Base-by-base conservation (phyloP, 2,797 vertebrate species). In the Myotis myotis region DNA sequence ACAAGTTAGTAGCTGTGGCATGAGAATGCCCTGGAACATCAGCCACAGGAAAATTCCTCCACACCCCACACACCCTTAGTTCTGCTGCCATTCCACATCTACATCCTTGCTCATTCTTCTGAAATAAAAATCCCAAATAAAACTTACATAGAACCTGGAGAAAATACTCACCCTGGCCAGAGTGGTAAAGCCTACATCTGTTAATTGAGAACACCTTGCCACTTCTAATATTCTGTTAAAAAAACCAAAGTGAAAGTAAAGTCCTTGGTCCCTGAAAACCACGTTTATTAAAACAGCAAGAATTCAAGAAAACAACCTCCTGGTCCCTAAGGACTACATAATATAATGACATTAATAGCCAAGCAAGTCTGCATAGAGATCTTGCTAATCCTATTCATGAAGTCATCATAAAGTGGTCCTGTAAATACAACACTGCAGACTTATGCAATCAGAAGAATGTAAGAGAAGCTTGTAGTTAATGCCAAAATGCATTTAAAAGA, bases 181-280 rank as follows among this genome's bases (percentile, higher is more conserved):
- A 88, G 99, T 99, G 96, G 99, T 99, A 96, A 99, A 99, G 90
- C 99, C 99, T 97, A 99, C 99, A 55, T 99, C 99, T 97, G 99
- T 99, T 94, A 99, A 98, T 44, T 99, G 99, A 92, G 99, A 99
- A 98, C 99, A 99, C 95, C 99, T 98, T 74, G 99, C 99, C 89
- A 99, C 99, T 98, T 99, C 99, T 98, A 99, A 97, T 98, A 99
- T 99, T 98, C 99, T 99, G 97, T 97, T 95, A 36, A 91, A 96
- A 97, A 76, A 94, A 86, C 72, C 10, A 83, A 89, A 95, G 90
- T 28, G 11, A 30, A 97, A 96, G 83, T 97, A 76, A 96, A 57
- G 66, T 8, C 76, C 79, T 47, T 81, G 62, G 66, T 95, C 28
- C 30, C 20, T 88, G 25, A 95, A 96, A 94, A 87, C 49, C 64